Base-by-base conservation (phyloP, 2,888 invertebrate species). In the Hesperia comma region DNA sequence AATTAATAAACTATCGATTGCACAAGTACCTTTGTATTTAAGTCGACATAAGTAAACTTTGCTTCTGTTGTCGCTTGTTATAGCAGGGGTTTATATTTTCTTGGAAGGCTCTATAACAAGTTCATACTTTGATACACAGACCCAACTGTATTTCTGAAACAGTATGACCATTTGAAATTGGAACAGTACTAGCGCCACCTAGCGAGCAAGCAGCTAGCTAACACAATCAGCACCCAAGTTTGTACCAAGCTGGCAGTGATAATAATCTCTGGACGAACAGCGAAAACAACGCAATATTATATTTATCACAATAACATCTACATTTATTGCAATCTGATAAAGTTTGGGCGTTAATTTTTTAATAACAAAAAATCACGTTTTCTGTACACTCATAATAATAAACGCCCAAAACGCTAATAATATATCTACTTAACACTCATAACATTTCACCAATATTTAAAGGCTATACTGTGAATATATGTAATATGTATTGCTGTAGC, bases 211-310 rank as follows among this genome's bases (percentile, higher is more conserved):
- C 46, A 21, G 46, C 14, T 7, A 2, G 3, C 21, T 15, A 12
- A 60, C 10, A 71, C 63, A 66, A 37, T 72, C 75, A 87, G 87
- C 87, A 87, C 86, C 87, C 80, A 77, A 69, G 26, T 85, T 87
- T 87, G 85, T 86, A 87, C 86, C 80, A 77, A 82, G 75, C 81
- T 76, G 86, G 85, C 84, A 85, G 83, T 85, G 82, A 72, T 68
- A 74, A 71, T 61, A 43, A 40, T 63, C 68, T 75, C 79, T 76
- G 77, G 76, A 78, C 76, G 69, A 74, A 75, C 70, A 40, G 26
- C 21, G 57, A 72, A 73, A 12, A 26, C 43, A 58, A 58, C 41
- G n/a, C 60, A 14, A 49, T 60, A 15, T 37, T 19, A 37, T 12
- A 19, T 49, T 21, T 51, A 53, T 53, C 21, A 53, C 21, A 53